A percentile compares a stretch with the other conserved stretches of the same genome.
Conservation (phyloP, 2,113 vertebrate genomes). For the Irena cyanogastra region DNA sequence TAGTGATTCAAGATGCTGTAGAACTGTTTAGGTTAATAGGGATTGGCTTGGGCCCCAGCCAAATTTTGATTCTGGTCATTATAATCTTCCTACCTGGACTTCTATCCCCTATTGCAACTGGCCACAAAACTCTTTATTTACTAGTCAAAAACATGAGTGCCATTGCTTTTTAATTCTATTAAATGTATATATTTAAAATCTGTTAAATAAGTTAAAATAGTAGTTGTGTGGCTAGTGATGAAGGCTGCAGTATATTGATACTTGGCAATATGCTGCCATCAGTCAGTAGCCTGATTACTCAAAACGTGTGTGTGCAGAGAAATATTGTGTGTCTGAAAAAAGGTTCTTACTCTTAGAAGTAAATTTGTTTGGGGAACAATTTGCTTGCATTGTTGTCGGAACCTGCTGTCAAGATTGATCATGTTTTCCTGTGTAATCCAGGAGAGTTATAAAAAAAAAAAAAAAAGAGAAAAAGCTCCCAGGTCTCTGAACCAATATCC, state of each 20-base stretch:
- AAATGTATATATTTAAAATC: neutral
- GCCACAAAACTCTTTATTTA: neutral
- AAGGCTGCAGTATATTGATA: neutral
- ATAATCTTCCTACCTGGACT: neutral
- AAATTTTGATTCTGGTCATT: neutral
- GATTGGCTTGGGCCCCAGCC: neutral
- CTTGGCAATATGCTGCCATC: neutral
- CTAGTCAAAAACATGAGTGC: neutral
- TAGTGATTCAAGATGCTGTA: neutral
- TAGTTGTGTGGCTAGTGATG: neutral
- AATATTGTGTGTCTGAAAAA: neutral
- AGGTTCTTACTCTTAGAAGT: neutral
- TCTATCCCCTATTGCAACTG: neutral
- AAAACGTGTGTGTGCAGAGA: neutral
- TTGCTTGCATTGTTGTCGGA: neutral
- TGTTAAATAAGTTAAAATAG: neutral
- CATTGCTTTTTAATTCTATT: neutral
- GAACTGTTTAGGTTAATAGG: neutral
- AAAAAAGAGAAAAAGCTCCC: neutral
- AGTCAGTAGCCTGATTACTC: neutral
- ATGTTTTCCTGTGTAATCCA: conserved; percentile 18
- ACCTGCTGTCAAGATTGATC: conserved; percentile 23
- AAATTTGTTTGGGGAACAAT: neutral
- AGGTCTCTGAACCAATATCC: conserved; percentile 36
- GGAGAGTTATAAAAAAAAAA: neutral